Conservation (phyloP, 2,113 vertebrate species). For the Rhabdomys dilectus region DNA sequence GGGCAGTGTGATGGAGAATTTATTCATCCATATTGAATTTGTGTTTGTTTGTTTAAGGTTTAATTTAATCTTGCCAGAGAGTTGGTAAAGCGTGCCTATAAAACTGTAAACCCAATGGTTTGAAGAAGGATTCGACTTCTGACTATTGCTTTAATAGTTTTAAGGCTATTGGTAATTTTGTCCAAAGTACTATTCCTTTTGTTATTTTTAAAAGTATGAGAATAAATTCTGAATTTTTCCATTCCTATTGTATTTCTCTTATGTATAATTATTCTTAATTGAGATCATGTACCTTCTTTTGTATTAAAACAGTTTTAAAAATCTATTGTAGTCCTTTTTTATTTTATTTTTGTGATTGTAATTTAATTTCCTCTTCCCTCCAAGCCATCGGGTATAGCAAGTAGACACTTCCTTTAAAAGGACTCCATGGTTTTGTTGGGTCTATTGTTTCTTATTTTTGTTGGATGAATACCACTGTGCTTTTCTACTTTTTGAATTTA, state of each 20-base stretch:
- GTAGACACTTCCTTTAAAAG: not conserved
- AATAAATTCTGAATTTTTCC: not conserved
- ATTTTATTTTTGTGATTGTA: not conserved
- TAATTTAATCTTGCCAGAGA: not conserved
- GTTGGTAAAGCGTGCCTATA: not conserved
- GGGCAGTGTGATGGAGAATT: not conserved
- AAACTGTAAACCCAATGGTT: not conserved
- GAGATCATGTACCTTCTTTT: not conserved
- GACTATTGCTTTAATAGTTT: not conserved
- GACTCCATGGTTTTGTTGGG: not conserved
- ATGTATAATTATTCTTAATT: not conserved
- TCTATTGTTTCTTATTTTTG: not conserved
- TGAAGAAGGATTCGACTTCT: not conserved
- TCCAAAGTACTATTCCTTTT: not conserved
- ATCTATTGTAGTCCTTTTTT: not conserved
- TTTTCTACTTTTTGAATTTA: not conserved
- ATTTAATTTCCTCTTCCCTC: not conserved
- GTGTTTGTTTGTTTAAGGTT: constrained; percentile 28
- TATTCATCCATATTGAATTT: not conserved
- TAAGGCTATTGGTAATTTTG: not conserved
- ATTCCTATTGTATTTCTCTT: not conserved
- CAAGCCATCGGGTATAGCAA: not conserved
- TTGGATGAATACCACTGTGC: not conserved
- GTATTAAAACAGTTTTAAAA: not conserved
- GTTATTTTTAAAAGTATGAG: not conserved